phyloP scores from a whole-genome alignment of 2,113 vertebrate species.

The Hyaena hyaena region DNA sequence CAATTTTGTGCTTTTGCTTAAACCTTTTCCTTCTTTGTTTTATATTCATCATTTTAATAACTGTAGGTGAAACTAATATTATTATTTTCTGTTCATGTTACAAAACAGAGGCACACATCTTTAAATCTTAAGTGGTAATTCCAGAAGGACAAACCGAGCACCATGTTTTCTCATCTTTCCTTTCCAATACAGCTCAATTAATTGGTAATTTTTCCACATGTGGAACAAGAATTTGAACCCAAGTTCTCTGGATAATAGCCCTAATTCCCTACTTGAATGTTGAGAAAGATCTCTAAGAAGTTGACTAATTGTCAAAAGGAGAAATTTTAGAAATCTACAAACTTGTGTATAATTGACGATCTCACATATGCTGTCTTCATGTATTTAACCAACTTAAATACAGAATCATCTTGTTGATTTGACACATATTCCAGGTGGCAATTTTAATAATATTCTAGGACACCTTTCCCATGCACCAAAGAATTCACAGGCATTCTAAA shows the following conservation, averaged over 20 bases:
- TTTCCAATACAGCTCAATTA: not conserved
- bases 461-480: not conserved
- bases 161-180: not conserved
- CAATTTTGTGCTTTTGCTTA: not conserved
- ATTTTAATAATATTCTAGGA: not conserved
- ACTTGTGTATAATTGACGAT: not conserved
- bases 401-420: not conserved
- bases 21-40: not conserved
- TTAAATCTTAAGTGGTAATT: not conserved
- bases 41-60: not conserved
- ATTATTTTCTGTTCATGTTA: not conserved
- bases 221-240: not conserved
- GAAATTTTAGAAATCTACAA: not conserved
- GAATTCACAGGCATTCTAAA: not conserved
- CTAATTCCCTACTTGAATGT: not conserved
- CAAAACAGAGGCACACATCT: not conserved
- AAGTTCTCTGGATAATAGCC: not conserved
- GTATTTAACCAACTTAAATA: slow-evolving; percentile 1
- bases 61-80: not conserved
- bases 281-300: not conserved
- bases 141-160: not conserved
- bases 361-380: not conserved
- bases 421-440: not conserved
- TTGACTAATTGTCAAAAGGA: not conserved
- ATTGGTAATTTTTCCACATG: not conserved